Conservation (phyloP, 2,113 vertebrate genomes). For the Clarias gariepinus region DNA sequence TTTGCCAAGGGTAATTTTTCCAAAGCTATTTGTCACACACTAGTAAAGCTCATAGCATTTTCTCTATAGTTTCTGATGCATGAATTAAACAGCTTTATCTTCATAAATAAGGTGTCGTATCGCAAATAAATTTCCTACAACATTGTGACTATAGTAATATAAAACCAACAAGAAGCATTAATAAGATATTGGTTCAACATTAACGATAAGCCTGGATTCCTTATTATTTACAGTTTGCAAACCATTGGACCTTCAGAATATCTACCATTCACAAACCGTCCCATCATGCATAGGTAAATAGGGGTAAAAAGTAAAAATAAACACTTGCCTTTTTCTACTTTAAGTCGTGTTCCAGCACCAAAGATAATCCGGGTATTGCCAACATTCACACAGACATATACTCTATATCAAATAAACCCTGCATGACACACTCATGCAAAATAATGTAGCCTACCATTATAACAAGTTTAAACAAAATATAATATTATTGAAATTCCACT, state of each 20-base stretch:
- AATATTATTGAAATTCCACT: neutral
- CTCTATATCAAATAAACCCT: neutral
- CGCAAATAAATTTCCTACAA: neutral
- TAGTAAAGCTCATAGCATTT: constrained; percentile 2
- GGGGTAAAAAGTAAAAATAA: neutral
- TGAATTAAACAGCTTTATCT: no score
- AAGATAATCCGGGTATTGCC: constrained; percentile 35
- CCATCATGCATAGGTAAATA: neutral
- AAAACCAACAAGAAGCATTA: neutral
- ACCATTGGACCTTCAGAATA: neutral
- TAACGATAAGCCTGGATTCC: neutral
- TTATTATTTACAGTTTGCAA: neutral
- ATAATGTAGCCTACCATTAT: neutral
- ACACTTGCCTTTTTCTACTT: constrained; percentile 42
- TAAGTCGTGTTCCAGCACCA: constrained; percentile 42
- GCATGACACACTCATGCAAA: neutral
- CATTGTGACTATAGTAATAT: neutral
- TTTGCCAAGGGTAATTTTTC: constrained; percentile 38
- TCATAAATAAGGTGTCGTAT: neutral
- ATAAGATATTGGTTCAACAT: neutral
- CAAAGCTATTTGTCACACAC: neutral
- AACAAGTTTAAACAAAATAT: neutral
- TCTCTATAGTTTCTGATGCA: neutral
- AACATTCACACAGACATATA: neutral
- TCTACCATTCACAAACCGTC: neutral